Base-by-base conservation (phyloP, 2,888 invertebrate genomes). In the Aricia artaxerxes region DNA sequence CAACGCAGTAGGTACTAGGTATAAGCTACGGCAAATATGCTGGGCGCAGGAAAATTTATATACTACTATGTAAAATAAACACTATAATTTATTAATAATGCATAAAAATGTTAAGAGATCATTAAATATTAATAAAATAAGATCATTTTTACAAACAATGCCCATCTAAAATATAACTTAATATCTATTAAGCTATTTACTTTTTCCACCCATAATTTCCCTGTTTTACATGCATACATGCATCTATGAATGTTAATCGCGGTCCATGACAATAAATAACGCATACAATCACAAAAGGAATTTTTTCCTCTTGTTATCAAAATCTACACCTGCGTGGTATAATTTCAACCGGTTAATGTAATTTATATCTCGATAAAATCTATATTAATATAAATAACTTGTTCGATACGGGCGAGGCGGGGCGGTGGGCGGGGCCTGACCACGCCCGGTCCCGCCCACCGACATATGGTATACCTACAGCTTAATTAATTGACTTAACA, bases 351-450 rank as follows among this genome's bases (percentile, higher is more conserved):
- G 76, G 76, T 76, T 76, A 35, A 49, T 57, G 57, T 16, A 76
- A 76, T 76, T 76, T 76, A 76, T 53, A 31, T 35, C 31, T 53
- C 57, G 76, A 76, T 76, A 76, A 57, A 76, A 76, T 76, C 76
- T 76, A 76, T 76, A 76, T 76, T 76, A 76, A 53, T 76, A 76
- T 76, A 76, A 76, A 76, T 76, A 76, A 57, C 76, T 35, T 53
- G 57, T 53, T 57, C 49, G 49, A 76, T 57, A 57, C 35, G 35
- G 35, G 76, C 6, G 57, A 76, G 76, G 76, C 5, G 76, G 75
- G 31, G 53, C 24, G 1, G 24, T 24, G 75, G 75, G 75, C 49
- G 75, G 75, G 4, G 49, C 49, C 73, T 53, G 31, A 49, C 75
- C 53, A 75, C 75, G 75, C 75, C 75, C 53, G 0, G 13, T 2